Evolutionary conservation across 2,113 vertebrate species (phyloP).

Genomic region (Corythornis madagascariensis): DNA sequence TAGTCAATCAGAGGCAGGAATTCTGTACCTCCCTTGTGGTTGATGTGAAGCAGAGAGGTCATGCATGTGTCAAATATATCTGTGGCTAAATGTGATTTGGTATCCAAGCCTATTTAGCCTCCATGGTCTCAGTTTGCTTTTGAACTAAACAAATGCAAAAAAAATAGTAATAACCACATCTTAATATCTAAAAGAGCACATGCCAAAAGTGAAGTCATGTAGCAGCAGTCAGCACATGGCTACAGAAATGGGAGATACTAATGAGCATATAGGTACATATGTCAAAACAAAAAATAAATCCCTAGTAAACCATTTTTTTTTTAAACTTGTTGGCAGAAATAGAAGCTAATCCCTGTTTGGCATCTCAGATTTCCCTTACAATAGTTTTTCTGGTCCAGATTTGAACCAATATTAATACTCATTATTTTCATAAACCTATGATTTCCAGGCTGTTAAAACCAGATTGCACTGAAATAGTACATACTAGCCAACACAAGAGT

Average conservation of each 20-base stretch:
- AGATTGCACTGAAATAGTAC: not conserved
- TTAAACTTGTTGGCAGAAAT: not conserved
- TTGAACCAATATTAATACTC: constrained; percentile 1
- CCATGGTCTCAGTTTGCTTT: not conserved
- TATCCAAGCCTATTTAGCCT: not conserved
- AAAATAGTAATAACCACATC: not conserved
- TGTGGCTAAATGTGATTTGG: not conserved
- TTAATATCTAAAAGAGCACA: not conserved
- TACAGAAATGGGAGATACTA: not conserved
- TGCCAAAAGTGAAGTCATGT: not conserved
- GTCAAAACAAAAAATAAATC: not conserved
- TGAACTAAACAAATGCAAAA: fast-evolving
- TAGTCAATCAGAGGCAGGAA: not conserved
- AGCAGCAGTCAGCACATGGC: not conserved
- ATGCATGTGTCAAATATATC: not conserved
- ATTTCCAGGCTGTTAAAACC: not conserved
- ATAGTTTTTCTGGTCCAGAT: not conserved
- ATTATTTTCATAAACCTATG: constrained; percentile 21
- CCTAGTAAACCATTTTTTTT: not conserved
- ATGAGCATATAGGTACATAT: not conserved
- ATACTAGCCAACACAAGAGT: not conserved
- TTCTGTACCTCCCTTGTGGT: not conserved
- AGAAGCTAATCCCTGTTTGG: not conserved
- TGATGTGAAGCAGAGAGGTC: not conserved
- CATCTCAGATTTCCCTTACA: not conserved